A percentile compares a stretch with the other conserved stretches of the same genome.
These are phyloP conservation scores for Euplagia quadripunctaria DNA, from an alignment of 2,888 invertebrate genomes.

Conservation along the genomic window DNA sequence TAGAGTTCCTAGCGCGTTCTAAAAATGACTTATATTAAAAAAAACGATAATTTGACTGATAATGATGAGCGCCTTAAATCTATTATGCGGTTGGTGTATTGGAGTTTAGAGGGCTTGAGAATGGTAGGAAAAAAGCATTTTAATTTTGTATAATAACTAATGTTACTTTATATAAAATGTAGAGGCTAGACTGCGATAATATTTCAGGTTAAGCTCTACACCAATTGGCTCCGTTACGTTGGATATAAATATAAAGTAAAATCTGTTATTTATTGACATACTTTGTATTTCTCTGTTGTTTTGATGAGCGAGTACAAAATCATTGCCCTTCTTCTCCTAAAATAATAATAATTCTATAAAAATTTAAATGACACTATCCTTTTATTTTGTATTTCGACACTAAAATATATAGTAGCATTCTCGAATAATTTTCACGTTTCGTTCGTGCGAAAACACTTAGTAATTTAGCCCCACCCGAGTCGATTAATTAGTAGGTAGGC, in stretches of 20 bases:
- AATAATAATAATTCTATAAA: background rate
- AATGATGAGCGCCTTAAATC: background rate
- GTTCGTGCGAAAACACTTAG: slow-evolving; percentile 58
- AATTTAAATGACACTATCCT: background rate
- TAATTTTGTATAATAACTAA: no score
- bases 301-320: no score
- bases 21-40: no score
- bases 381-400: background rate
- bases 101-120: background rate
- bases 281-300: no score
- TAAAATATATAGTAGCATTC: background rate
- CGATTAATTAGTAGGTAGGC: slow-evolving; percentile 76
- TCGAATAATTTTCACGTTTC: slow-evolving; percentile 7
- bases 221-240: no score
- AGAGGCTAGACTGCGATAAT: no score
- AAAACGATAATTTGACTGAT: background rate
- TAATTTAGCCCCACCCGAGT: slow-evolving; percentile 73
- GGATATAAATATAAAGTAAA: no score
- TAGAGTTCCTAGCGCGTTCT: background rate
- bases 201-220: no score
- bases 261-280: no score
- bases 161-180: no score
- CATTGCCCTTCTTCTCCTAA: background rate
- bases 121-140: background rate
- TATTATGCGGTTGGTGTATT: background rate